A percentile compares a stretch with the other conserved stretches of the same genome.
Conservation (phyloP, 2,888 invertebrate species). For the Embidobia sp. region DNA sequence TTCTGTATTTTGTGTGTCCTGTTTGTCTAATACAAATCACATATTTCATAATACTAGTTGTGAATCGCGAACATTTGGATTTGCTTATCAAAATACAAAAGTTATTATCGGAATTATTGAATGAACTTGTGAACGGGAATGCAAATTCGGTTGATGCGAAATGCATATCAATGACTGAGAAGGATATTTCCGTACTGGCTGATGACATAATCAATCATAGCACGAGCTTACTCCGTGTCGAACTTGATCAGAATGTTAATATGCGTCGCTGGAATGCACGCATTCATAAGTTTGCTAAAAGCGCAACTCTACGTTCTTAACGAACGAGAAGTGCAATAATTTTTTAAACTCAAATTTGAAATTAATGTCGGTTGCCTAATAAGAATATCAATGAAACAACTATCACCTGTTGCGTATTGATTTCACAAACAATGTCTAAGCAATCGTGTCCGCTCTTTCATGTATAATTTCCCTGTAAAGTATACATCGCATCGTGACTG, state of each 20-base stretch:
- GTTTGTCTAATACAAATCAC: too few relatives aligned
- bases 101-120: background rate
- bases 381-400: background rate
- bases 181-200: slow-evolving; percentile 19
- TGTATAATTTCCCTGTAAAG: too few relatives aligned
- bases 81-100: background rate
- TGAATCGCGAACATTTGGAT: too few relatives aligned
- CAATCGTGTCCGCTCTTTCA: background rate
- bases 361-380: background rate
- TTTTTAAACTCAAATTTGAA: background rate
- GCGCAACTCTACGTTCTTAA: too few relatives aligned
- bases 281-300: too few relatives aligned
- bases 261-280: background rate
- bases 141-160: slow-evolving; percentile 24
- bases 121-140: background rate
- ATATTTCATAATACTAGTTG: too few relatives aligned
- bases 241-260: slow-evolving; percentile 9
- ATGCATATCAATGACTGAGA: slow-evolving; percentile 32
- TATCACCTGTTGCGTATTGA: slow-evolving; percentile 13
- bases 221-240: slow-evolving; percentile 4
- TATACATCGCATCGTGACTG: too few relatives aligned
- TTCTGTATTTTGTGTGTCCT: too few relatives aligned
- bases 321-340: too few relatives aligned
- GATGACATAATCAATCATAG: slow-evolving; percentile 35
- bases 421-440: background rate